These are phyloP conservation scores for Zaprionus tsacasi DNA, from an alignment of 1,140 invertebrate genomes.

Conservation along the genomic window DNA sequence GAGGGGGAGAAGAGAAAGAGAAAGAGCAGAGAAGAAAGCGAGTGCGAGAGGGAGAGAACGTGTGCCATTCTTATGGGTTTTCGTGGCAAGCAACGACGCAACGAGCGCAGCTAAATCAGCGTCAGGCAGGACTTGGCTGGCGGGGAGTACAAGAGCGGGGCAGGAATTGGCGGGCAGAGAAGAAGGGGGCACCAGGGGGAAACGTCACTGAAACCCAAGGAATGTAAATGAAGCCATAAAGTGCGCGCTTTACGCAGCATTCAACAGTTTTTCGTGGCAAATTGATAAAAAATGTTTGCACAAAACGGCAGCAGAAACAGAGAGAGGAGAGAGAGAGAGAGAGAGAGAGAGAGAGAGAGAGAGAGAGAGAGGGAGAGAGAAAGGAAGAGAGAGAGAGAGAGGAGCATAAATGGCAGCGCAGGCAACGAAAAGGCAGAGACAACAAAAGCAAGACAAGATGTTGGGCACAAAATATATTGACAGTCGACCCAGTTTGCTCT, in stretches of 20 bases:
- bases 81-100: background rate
- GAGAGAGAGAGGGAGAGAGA: background rate
- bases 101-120: slow-evolving; percentile 34
- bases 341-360: background rate
- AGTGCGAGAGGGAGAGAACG: background rate
- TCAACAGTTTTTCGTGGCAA: slow-evolving; percentile 50
- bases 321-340: background rate
- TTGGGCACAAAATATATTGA: background rate
- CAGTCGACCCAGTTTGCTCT: background rate
- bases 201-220: slow-evolving; percentile 59
- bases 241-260: slow-evolving; percentile 60
- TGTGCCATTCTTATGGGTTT: slow-evolving; percentile 11
- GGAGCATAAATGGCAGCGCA: background rate
- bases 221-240: slow-evolving; percentile 81
- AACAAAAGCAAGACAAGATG: slow-evolving; percentile 5
- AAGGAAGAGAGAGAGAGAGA: background rate
- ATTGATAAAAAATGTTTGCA: slow-evolving; percentile 54
- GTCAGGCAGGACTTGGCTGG: background rate
- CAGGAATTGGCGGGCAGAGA: too few relatives aligned
- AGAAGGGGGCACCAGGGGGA: too few relatives aligned
- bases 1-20: background rate
- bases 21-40: background rate
- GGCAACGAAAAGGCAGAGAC: background rate
- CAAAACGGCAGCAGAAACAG: slow-evolving; percentile 17
- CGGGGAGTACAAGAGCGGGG: too few relatives aligned